Percentiles rank a stretch among this genome's conserved stretches.
Conservation (phyloP, 1,140 invertebrate genomes). For the Drosophila yakuba region DNA sequence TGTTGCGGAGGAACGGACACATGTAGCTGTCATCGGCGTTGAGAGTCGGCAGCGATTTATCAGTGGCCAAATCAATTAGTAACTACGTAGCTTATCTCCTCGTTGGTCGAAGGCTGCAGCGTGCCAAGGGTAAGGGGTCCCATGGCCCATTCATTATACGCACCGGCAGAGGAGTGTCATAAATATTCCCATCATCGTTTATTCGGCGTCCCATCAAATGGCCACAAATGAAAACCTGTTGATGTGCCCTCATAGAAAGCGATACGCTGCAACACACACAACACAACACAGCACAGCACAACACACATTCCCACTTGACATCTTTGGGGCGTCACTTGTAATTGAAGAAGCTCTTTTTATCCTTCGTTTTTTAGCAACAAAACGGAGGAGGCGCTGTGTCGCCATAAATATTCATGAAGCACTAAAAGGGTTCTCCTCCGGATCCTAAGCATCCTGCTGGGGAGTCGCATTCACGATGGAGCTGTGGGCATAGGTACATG, state of each 20-base stretch:
- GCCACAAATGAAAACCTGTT: conserved; percentile 81
- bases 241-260: conserved; percentile 44
- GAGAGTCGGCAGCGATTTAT: conserved; percentile 69
- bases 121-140: background rate
- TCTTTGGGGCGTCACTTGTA: conserved; percentile 51
- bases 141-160: conserved; percentile 80
- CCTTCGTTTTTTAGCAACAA: conserved; percentile 46
- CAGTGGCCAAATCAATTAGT: conserved; percentile 79
- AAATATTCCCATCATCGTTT: conserved; percentile 84
- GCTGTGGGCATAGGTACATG: background rate
- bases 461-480: conserved; percentile 7
- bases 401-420: conserved; percentile 81
- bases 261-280: background rate
- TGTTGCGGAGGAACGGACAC: conserved; percentile 50
- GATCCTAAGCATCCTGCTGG: conserved; percentile 43
- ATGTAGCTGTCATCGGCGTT: conserved; percentile 60
- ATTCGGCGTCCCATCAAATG: conserved; percentile 74
- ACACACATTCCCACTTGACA: conserved; percentile 9
- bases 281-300: too few relatives aligned
- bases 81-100: conserved; percentile 72
- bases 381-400: conserved; percentile 24
- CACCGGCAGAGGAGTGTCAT: conserved; percentile 76
- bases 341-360: conserved; percentile 63
- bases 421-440: conserved; percentile 76
- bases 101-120: background rate